Evolutionary conservation across 2,888 invertebrate species (phyloP).

Genomic region (Athalia rosae): DNA sequence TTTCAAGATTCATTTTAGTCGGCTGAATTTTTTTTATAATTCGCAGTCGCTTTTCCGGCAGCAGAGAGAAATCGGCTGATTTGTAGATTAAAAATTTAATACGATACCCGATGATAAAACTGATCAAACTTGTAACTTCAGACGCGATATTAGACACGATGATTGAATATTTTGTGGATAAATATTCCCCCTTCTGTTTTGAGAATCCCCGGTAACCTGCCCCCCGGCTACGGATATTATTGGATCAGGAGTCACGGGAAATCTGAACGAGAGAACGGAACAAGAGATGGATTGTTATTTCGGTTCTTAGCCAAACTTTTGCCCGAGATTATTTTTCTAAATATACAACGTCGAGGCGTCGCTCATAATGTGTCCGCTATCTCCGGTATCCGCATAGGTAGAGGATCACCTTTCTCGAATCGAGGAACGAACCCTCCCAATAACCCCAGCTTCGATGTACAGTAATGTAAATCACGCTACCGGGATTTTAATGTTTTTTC

Average conservation of each 20-base stretch:
- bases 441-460: no score
- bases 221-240: slow-evolving; percentile 22
- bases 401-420: neutral
- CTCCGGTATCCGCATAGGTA: neutral
- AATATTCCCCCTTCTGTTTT: neutral
- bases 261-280: slow-evolving; percentile 24
- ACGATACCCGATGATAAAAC: neutral
- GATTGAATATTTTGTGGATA: slow-evolving; percentile 3
- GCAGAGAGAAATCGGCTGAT: no score
- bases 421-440: no score
- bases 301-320: neutral
- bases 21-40: no score
- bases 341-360: slow-evolving; percentile 27
- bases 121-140: neutral
- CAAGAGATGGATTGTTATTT: slow-evolving; percentile 17
- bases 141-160: neutral
- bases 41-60: no score
- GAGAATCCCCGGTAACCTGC: slow-evolving; percentile 29
- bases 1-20: no score
- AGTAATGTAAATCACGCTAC: no score
- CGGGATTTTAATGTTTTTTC: no score
- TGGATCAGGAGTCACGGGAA: slow-evolving; percentile 19
- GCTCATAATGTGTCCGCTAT: neutral
- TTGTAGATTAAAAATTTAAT: no score
- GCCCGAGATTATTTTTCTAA: slow-evolving; percentile 14